Base-by-base conservation (phyloP, 2,888 invertebrate genomes). In the Rhamnusium bicolor region DNA sequence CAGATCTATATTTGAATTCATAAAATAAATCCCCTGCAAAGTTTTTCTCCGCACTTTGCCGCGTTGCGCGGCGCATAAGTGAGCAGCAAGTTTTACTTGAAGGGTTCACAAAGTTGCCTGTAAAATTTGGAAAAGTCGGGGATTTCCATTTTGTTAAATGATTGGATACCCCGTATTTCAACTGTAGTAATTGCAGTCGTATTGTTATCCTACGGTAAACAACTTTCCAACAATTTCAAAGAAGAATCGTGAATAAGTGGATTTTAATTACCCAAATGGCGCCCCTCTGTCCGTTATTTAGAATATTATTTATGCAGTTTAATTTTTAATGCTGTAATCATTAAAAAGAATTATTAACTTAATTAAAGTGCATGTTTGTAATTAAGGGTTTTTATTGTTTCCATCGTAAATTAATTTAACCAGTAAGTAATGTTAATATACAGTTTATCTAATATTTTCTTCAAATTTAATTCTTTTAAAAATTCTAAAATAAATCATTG, bases 401-500 rank as follows among this genome's bases (percentile, higher is more conserved):
- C 1, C 12, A n/a, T 40, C n/a, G 10, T 40, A n/a, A 40, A 4
- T 40, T n/a, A 12, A 40, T 40, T 40, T 12, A 1, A n/a, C 2
- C 12, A 2, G 40, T 40, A 40, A 4, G n/a, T 40, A 24, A 6
- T 24, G 6, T n/a, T n/a, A 2, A 14, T 4, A n/a, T n/a, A 40
- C n/a, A 40, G 40, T 40, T n/a, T n/a, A n/a, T n/a, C 40, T 40
- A 40, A 32, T 12, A 32, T 1, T 10, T 32, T 7, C 1, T 10
- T 40, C 12, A 40, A 40, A 40, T 0, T 40, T 0, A 40, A n/a
- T 40, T 40, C 10, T n/a, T 40, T 40, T n/a, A 40, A 10, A 1
- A 12, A n/a, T 12, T 40, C 12, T 40, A 40, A 21, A 24, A 66
- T 54, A 67, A 67, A 56, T 67, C 54, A 56, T 27, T 46, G 56